Conservation (phyloP, 2,888 invertebrate species). For the Lissocephala sabroskyi region DNA sequence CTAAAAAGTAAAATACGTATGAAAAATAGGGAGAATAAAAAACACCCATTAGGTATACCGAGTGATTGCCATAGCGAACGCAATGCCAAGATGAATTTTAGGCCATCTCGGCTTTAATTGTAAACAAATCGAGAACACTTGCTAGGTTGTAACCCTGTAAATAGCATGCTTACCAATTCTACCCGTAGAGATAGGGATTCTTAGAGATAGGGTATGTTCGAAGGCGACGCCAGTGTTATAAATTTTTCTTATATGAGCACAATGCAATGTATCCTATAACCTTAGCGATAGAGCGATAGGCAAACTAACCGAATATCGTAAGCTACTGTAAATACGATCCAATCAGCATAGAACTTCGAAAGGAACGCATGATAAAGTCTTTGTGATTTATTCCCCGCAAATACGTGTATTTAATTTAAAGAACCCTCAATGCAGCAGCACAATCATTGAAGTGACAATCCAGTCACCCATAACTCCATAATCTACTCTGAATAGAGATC, state of each 20-base stretch:
- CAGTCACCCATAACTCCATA: not conserved
- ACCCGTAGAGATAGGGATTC: not conserved
- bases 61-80: constrained; percentile 44
- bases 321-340: not conserved
- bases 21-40: constrained; percentile 18
- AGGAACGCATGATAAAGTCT: not conserved
- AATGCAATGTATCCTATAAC: constrained; percentile 68
- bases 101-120: not conserved
- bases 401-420: constrained; percentile 34
- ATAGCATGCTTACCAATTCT: constrained; percentile 29
- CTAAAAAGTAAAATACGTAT: constrained; percentile 9
- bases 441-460: constrained; percentile 59
- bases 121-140: constrained; percentile 37
- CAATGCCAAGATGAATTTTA: constrained; percentile 5
- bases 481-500: not conserved
- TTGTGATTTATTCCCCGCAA: not conserved
- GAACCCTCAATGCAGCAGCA: constrained; percentile 66
- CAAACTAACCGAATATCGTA: constrained; percentile 2
- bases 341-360: not conserved
- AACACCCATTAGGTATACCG: constrained; percentile 62
- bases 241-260: constrained; percentile 63
- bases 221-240: constrained; percentile 24
- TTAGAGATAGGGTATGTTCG: not conserved
- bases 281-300: constrained; percentile 1
- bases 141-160: constrained; percentile 63